phyloP scores from a whole-genome alignment of 2,888 invertebrate species.

The Caenorhabditis imperialis region DNA sequence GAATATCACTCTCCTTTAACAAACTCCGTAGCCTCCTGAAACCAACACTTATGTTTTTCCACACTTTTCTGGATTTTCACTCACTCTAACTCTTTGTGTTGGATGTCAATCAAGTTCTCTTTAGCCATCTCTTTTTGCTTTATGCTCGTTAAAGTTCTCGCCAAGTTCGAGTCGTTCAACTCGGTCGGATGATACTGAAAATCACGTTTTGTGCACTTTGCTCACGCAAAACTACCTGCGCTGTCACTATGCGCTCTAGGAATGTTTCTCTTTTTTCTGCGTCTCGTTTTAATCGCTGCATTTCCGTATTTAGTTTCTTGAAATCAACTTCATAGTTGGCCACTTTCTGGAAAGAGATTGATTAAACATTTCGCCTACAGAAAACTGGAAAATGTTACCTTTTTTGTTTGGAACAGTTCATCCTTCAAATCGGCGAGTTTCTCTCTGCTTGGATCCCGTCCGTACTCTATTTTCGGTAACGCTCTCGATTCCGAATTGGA shows the following conservation, averaged over 20 bases:
- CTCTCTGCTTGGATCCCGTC: conserved; percentile 42
- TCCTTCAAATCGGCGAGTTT: conserved; percentile 50
- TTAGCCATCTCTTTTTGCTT: conserved; percentile 49
- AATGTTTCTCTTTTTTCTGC: conserved; percentile 58
- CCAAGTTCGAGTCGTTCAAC: conserved; percentile 61
- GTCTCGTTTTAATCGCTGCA: conserved; percentile 56
- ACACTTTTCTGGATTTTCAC: background rate
- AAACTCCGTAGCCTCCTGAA: conserved; percentile 26
- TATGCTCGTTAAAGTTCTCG: conserved; percentile 55
- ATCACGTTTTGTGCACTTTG: background rate
- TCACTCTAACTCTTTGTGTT: conserved; percentile 54
- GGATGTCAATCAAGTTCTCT: conserved; percentile 54
- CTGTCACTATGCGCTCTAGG: conserved; percentile 55
- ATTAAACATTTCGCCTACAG: no score
- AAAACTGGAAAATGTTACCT: conserved; percentile 14
- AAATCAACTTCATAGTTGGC: conserved; percentile 35
- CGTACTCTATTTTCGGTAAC: conserved; percentile 43
- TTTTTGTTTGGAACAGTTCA: conserved; percentile 49
- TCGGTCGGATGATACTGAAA: conserved; percentile 64
- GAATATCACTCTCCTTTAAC: conserved; percentile 6
- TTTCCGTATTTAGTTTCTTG: conserved; percentile 46
- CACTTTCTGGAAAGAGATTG: conserved; percentile 52
- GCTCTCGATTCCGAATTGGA: conserved; percentile 48
- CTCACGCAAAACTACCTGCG: conserved; percentile 56
- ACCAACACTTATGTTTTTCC: background rate